These are phyloP conservation scores for Druon quercuslanigerum DNA, from an alignment of 1,140 invertebrate genomes.

Conservation along the genomic window DNA sequence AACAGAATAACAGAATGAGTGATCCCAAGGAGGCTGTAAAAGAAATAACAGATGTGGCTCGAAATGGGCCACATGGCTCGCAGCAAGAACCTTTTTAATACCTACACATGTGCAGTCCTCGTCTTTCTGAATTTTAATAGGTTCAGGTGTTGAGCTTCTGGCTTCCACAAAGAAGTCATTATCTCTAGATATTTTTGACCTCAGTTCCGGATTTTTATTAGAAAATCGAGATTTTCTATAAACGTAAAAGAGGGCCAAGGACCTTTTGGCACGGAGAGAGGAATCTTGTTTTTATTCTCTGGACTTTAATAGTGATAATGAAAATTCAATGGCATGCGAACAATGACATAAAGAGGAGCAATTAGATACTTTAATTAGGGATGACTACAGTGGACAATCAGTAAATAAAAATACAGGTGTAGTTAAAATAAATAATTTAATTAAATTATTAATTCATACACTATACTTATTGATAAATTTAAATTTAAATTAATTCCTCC, in stretches of 20 bases:
- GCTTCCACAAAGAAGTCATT: conserved; percentile 12
- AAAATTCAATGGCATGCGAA: no score
- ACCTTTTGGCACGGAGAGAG: neutral
- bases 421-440: no score
- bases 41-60: conserved; percentile 48
- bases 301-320: conserved; percentile 13
- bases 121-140: conserved; percentile 45
- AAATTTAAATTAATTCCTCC: no score
- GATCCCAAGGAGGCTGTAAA: neutral
- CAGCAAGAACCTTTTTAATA: conserved; percentile 34
- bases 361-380: no score
- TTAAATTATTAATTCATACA: no score
- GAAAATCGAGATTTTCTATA: neutral
- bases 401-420: no score
- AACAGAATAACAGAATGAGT: neutral
- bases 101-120: conserved; percentile 47
- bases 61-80: conserved; percentile 54
- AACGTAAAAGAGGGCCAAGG: neutral
- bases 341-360: no score
- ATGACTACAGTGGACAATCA: no score
- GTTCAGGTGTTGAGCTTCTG: conserved; percentile 26
- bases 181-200: conserved; percentile 5
- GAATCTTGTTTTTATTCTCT: conserved; percentile 1
- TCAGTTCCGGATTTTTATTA: neutral
- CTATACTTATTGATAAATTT: no score